A percentile compares a stretch with the other conserved stretches of the same genome.
Evolutionary conservation across 2,888 invertebrate species (phyloP).

Genomic region (Cataglyphis altisquamis): DNA sequence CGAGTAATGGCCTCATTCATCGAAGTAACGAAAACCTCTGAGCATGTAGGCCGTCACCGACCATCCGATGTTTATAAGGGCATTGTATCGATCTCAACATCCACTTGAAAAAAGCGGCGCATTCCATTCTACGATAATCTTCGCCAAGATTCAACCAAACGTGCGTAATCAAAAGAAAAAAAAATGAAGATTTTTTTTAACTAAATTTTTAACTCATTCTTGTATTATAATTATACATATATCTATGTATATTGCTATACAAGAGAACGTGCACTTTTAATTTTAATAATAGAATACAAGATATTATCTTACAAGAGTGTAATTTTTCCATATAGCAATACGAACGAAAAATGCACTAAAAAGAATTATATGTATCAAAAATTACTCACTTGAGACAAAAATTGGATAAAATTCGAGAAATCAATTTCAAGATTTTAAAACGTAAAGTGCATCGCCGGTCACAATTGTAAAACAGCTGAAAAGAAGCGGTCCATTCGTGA

Average conservation of each 20-base stretch:
- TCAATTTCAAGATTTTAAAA: constrained; percentile 35
- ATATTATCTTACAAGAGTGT: no score
- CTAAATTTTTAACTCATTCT: background rate
- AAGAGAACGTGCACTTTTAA: background rate
- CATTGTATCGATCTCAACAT: constrained; percentile 79
- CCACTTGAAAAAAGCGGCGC: constrained; percentile 73
- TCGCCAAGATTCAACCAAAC: constrained; percentile 10
- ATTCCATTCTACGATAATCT: constrained; percentile 76
- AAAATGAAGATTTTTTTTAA: background rate
- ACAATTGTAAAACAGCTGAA: constrained; percentile 51
- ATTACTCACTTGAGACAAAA: constrained; percentile 9
- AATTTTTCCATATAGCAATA: background rate
- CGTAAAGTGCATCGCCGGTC: constrained; percentile 14
- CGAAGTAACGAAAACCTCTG: constrained; percentile 74
- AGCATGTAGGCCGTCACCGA: constrained; percentile 65
- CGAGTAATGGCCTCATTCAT: constrained; percentile 81
- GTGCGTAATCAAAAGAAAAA: constrained; percentile 13
- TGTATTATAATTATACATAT: background rate
- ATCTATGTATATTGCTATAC: background rate
- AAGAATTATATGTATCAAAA: background rate
- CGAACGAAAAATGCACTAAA: background rate
- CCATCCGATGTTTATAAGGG: constrained; percentile 74
- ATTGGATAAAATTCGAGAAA: constrained; percentile 1
- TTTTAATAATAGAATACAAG: background rate
- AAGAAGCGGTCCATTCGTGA: constrained; percentile 51